These are phyloP conservation scores for Bombus cullumanus DNA, from an alignment of 1,140 invertebrate genomes.

Conservation along the genomic window DNA sequence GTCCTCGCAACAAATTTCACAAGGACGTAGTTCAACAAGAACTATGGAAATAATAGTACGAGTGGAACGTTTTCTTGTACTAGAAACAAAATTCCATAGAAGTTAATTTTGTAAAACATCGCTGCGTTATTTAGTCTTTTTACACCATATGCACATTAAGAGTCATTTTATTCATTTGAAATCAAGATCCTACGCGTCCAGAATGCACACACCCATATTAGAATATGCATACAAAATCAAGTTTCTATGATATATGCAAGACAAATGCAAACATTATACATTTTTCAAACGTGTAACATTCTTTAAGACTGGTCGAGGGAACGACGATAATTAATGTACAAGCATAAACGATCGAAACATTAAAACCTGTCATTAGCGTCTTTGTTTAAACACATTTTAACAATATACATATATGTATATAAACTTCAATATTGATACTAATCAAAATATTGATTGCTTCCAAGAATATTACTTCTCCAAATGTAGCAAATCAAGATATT, in stretches of 20 bases:
- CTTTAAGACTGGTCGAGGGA: neutral
- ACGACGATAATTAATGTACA: neutral
- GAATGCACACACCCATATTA: conserved; percentile 4
- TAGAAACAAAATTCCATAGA: neutral
- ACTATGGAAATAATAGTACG: neutral
- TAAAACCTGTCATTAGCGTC: neutral
- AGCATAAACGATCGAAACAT: neutral
- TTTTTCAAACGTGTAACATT: neutral
- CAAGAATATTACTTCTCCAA: neutral
- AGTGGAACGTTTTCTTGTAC: neutral
- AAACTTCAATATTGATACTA: too few relatives aligned
- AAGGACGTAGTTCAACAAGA: neutral
- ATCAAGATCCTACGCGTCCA: neutral
- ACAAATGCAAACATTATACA: neutral
- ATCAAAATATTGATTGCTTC: neutral
- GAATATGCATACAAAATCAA: neutral
- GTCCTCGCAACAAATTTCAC: neutral
- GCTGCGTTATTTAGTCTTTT: too few relatives aligned
- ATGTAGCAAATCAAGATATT: too few relatives aligned
- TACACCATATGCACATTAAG: neutral
- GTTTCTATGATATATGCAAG: neutral
- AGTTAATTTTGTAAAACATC: neutral
- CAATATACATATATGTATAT: neutral
- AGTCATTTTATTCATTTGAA: neutral
- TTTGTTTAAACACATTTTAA: neutral